phyloP scores from a whole-genome alignment of 2,888 invertebrate species.

The Deilephila porcellus region DNA sequence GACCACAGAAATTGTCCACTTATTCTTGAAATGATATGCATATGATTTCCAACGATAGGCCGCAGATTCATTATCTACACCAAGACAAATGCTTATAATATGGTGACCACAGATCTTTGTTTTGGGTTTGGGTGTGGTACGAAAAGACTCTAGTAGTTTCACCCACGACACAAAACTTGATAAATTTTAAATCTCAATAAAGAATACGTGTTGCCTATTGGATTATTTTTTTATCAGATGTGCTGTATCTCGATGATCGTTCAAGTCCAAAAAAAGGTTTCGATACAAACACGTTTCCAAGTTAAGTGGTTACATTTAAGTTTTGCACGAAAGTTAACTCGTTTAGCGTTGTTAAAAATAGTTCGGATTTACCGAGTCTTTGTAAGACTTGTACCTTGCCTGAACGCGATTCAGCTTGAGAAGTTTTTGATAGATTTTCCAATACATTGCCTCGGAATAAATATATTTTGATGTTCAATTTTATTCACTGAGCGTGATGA shows the following conservation, averaged over 20 bases:
- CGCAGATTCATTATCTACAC: too few relatives aligned
- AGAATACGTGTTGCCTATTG: too few relatives aligned
- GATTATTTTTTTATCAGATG: too few relatives aligned
- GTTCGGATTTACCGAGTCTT: conserved; percentile 5
- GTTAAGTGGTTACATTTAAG: conserved; percentile 13
- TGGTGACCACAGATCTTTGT: too few relatives aligned
- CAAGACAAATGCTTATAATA: too few relatives aligned
- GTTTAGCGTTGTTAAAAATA: conserved; percentile 22
- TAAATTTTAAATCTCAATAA: too few relatives aligned
- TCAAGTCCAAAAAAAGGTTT: background rate
- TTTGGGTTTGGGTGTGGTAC: too few relatives aligned
- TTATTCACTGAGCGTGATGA: background rate
- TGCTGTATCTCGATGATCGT: background rate
- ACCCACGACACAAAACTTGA: too few relatives aligned
- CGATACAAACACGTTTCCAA: background rate
- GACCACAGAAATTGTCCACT: too few relatives aligned
- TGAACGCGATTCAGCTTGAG: conserved; percentile 7
- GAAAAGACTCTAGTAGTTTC: too few relatives aligned
- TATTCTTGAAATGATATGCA: too few relatives aligned
- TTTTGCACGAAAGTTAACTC: conserved; percentile 18
- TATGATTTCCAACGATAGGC: too few relatives aligned
- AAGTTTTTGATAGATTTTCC: conserved; percentile 25
- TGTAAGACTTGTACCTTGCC: background rate
- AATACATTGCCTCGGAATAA: conserved; percentile 9
- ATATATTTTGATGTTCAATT: conserved; percentile 13